A percentile compares a stretch with the other conserved stretches of the same genome.
phyloP scores from a whole-genome alignment of 2,113 vertebrate species.

The Ciconia maguari region DNA sequence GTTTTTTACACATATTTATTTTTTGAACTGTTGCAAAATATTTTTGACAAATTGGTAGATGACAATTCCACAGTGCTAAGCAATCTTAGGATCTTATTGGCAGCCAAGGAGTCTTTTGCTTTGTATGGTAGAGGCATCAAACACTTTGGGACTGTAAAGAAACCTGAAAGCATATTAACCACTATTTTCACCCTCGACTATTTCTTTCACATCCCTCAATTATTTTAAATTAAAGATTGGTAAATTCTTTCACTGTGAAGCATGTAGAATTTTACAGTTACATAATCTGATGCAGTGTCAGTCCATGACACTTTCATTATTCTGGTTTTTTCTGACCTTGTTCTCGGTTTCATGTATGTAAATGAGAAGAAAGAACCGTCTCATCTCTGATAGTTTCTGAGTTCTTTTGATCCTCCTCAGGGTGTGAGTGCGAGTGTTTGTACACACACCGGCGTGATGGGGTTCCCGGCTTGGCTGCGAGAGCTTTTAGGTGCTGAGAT shows the following conservation, averaged over 20 bases:
- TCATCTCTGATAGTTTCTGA: neutral
- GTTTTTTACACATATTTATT: neutral
- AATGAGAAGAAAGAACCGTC: neutral
- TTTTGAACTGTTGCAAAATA: neutral
- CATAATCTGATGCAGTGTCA: slow-evolving; percentile 1
- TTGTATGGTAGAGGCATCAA: neutral
- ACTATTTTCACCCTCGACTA: neutral
- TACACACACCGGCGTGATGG: neutral
- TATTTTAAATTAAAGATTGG: slow-evolving; percentile 22
- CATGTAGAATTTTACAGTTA: slow-evolving; percentile 9
- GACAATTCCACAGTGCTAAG: neutral
- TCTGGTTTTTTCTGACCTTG: neutral
- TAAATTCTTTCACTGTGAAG: slow-evolving; percentile 6
- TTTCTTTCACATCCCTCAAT: neutral
- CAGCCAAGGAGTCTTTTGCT: neutral
- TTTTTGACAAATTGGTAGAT: neutral
- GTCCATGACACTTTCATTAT: neutral
- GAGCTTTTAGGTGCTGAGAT: neutral
- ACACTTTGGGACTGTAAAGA: neutral
- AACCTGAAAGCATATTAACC: neutral
- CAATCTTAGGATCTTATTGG: neutral
- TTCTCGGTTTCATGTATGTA: neutral
- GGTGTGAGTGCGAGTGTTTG: neutral
- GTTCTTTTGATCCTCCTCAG: neutral
- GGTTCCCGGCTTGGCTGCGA: neutral